Evolutionary conservation across 2,113 vertebrate species (phyloP).

Genomic region (Clarias gariepinus): DNA sequence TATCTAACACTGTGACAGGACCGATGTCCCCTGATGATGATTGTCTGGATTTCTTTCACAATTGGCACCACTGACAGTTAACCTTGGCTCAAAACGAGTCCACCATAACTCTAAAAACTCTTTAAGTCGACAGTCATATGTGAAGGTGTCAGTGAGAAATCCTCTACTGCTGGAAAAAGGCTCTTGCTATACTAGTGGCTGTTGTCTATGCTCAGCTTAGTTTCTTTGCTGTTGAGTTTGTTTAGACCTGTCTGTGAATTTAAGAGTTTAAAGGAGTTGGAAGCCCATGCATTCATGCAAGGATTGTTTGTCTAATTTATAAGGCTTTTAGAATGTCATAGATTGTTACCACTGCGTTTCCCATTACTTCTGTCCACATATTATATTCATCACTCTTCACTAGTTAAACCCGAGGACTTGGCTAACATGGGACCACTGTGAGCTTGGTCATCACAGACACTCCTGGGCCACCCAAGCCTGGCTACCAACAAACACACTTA

Average conservation of each 20-base stretch:
- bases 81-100: neutral
- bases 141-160: neutral
- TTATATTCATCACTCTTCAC: neutral
- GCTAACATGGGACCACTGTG: neutral
- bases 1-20: neutral
- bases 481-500: neutral
- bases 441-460: constrained; percentile 21
- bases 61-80: neutral
- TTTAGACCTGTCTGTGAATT: neutral
- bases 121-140: neutral
- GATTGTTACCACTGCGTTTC: neutral
- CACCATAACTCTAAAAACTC: neutral
- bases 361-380: neutral
- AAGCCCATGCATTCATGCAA: neutral
- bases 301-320: neutral
- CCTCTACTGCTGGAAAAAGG: neutral
- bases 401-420: neutral
- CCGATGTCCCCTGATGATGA: neutral
- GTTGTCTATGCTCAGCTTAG: neutral
- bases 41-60: neutral
- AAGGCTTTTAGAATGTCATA: neutral
- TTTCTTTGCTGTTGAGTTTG: neutral
- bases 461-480: constrained; percentile 12
- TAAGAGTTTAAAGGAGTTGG: neutral
- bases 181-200: neutral